These are phyloP conservation scores for Bombus affinis DNA, from an alignment of 1,140 invertebrate species.

Conservation along the genomic window DNA sequence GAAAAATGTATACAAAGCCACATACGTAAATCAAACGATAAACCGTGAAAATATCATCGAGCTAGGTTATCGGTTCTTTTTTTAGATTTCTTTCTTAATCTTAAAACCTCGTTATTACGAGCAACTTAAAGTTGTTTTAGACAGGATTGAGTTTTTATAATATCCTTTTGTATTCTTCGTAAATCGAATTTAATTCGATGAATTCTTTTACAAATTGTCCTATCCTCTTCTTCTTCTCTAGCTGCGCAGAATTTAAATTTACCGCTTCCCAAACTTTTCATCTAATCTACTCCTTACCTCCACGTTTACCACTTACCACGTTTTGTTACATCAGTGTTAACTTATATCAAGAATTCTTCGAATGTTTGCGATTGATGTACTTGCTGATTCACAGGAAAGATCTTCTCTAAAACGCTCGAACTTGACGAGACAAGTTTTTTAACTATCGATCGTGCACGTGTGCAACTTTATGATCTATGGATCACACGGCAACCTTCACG, in stretches of 20 bases:
- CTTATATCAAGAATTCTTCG: no score
- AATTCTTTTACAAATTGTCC: neutral
- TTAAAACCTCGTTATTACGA: neutral
- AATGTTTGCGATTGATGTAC: neutral
- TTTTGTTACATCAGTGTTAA: neutral
- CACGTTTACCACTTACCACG: no score
- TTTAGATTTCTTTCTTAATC: neutral
- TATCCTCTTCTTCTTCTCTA: neutral
- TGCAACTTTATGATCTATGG: neutral
- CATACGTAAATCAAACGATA: neutral
- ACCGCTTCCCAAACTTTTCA: neutral
- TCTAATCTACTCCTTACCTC: neutral
- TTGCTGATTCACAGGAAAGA: neutral
- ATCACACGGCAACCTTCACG: neutral
- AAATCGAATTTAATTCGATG: neutral
- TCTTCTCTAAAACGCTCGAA: neutral
- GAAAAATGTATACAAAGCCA: no score
- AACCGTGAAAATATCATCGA: neutral
- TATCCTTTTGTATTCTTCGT: neutral
- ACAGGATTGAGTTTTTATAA: neutral
- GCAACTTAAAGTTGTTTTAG: neutral
- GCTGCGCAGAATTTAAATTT: slow-evolving; percentile 6
- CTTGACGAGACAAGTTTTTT: neutral
- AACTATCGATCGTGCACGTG: no score
- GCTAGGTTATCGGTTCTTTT: neutral